A percentile compares a stretch with the other conserved stretches of the same genome.
Evolutionary conservation across 2,797 vertebrate species (phyloP).

Genomic region (Somateria mollissima): DNA sequence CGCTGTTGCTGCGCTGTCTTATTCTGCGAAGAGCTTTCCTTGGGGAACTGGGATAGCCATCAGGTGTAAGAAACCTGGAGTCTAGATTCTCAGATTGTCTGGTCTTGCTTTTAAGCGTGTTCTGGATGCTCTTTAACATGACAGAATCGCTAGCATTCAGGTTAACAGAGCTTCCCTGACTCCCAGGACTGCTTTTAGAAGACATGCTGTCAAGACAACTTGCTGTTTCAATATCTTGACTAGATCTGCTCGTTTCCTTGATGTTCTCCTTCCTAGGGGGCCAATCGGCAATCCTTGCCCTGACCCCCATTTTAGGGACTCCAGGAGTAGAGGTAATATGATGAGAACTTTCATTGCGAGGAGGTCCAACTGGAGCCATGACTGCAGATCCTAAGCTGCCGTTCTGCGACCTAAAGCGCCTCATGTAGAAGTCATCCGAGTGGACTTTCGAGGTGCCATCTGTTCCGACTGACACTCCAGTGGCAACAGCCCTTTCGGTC

Average conservation of each 20-base stretch:
- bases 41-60: slow-evolving; percentile 86
- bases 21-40: slow-evolving; percentile 88
- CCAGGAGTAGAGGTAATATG: slow-evolving; percentile 87
- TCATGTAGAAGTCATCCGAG: slow-evolving; percentile 93
- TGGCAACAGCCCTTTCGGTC: slow-evolving; percentile 88
- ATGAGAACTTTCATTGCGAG: slow-evolving; percentile 87
- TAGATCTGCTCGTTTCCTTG: slow-evolving; percentile 81
- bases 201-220: slow-evolving; percentile 84
- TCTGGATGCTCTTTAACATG: slow-evolving; percentile 95
- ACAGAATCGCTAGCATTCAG: slow-evolving; percentile 90
- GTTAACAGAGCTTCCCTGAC: slow-evolving; percentile 89
- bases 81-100: slow-evolving; percentile 85
- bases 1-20: slow-evolving; percentile 95
- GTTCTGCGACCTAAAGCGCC: slow-evolving; percentile 90
- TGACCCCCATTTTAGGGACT: slow-evolving; percentile 97
- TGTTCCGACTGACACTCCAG: slow-evolving; percentile 74
- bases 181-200: slow-evolving; percentile 84
- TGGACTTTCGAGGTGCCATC: slow-evolving; percentile 87
- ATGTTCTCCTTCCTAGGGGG: slow-evolving; percentile 91
- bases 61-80: slow-evolving; percentile 86
- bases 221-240: slow-evolving; percentile 83
- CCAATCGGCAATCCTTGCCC: slow-evolving; percentile 97
- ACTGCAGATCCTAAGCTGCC: slow-evolving; percentile 85
- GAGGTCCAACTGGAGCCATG: slow-evolving; percentile 83
- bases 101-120: slow-evolving; percentile 89